phyloP scores from a whole-genome alignment of 30 jellyfish, hydroid and myxozoan species.

The Cassiopea xamachana region DNA sequence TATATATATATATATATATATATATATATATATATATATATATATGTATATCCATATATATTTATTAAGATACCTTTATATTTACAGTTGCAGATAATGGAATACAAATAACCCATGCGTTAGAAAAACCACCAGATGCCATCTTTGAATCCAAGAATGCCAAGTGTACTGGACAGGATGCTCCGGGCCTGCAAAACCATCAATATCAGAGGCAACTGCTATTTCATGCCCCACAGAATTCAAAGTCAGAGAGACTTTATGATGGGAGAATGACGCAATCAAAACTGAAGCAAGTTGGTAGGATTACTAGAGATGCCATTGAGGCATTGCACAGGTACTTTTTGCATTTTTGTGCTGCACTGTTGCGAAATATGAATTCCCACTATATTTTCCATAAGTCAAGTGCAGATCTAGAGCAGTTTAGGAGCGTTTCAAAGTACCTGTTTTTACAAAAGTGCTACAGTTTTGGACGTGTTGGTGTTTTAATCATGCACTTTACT shows the following conservation, averaged over 20 bases:
- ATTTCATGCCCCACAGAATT: not conserved
- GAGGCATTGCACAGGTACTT: slow-evolving; percentile 86
- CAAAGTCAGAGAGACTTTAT: slow-evolving; percentile 37
- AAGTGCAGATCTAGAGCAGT: no score
- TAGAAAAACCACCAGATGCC: no score
- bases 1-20: no score
- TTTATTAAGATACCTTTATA: no score
- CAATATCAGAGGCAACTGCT: not conserved
- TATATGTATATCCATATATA: no score
- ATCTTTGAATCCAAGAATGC: not conserved
- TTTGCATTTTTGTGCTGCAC: not conserved
- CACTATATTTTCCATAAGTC: no score
- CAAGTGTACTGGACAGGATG: not conserved
- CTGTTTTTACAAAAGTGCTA: no score
- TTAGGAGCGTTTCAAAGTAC: no score
- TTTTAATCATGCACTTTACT: not conserved
- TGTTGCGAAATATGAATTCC: not conserved
- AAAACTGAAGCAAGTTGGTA: slow-evolving; percentile 84
- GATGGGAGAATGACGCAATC: slow-evolving; percentile 88
- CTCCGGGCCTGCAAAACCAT: not conserved
- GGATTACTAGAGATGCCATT: slow-evolving; percentile 88
- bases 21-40: no score
- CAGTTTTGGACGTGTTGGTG: no score
- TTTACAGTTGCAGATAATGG: no score
- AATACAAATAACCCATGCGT: no score